Percentiles rank a stretch among this genome's conserved stretches.
phyloP scores from a whole-genome alignment of 30 jellyfish, hydroid and myxozoan genomes.

The Sanderia malayensis region DNA sequence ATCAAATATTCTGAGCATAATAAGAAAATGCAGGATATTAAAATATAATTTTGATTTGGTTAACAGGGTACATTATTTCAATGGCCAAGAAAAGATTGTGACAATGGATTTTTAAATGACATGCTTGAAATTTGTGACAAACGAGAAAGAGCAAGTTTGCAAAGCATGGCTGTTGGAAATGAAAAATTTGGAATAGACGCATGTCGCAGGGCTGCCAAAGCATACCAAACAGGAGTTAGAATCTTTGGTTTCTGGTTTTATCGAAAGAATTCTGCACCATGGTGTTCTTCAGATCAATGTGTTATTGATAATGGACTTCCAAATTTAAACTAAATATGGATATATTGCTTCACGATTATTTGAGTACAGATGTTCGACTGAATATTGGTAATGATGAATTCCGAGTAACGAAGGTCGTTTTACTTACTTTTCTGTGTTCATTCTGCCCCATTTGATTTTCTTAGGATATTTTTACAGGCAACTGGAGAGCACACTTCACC shows the following conservation, averaged over 20 bases:
- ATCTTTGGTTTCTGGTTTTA: slow-evolving; percentile 26
- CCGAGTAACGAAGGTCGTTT: too few relatives aligned
- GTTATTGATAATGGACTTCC: slow-evolving; percentile 36
- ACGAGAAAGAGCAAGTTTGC: not conserved
- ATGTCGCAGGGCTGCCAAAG: slow-evolving; percentile 29
- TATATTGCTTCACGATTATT: too few relatives aligned
- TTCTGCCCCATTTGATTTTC: too few relatives aligned
- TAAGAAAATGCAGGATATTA: not conserved
- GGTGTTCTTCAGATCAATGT: slow-evolving; percentile 36
- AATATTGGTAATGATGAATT: too few relatives aligned
- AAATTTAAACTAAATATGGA: not conserved
- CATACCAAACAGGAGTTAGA: slow-evolving; percentile 39
- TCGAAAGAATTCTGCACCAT: slow-evolving; percentile 25
- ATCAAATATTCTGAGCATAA: too few relatives aligned
- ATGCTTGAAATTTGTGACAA: slow-evolving; percentile 27
- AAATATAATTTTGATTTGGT: not conserved
- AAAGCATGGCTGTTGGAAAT: not conserved
- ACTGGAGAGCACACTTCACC: too few relatives aligned
- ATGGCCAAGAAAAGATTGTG: slow-evolving; percentile 46
- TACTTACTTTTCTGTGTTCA: too few relatives aligned
- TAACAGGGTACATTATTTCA: slow-evolving; percentile 22
- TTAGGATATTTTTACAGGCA: too few relatives aligned
- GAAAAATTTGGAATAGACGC: slow-evolving; percentile 1
- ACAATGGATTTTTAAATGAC: slow-evolving; percentile 23
- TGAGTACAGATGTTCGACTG: too few relatives aligned